A percentile compares a stretch with the other conserved stretches of the same genome.
Conservation (phyloP, 2,888 invertebrate genomes). For the Deroplatys truncata region DNA sequence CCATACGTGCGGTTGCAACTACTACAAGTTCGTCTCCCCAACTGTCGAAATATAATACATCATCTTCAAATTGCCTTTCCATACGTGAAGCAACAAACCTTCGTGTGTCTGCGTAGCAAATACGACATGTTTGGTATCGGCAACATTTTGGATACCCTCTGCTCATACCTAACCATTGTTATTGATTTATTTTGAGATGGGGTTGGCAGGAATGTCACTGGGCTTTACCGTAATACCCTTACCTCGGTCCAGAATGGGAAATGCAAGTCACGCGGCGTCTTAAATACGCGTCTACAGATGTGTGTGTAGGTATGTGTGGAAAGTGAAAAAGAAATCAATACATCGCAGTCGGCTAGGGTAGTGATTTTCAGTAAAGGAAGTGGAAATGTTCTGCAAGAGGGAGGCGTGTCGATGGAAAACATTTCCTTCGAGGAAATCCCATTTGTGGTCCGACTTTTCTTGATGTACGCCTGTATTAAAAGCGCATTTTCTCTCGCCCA, state of each 20-base stretch:
- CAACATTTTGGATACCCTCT: not conserved
- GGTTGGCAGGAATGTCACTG: not conserved
- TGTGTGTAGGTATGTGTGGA: not conserved
- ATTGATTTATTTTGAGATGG: not conserved
- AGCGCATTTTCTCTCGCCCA: not conserved
- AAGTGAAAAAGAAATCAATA: not conserved
- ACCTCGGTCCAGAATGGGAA: not conserved
- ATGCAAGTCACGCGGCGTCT: not conserved
- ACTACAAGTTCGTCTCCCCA: too few relatives aligned
- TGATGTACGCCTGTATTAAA: not conserved
- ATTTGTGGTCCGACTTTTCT: not conserved
- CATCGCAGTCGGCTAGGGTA: not conserved
- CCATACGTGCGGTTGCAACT: too few relatives aligned
- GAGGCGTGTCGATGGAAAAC: not conserved
- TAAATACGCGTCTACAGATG: not conserved
- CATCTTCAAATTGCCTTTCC: too few relatives aligned
- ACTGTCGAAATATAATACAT: too few relatives aligned
- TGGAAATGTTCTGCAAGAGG: not conserved
- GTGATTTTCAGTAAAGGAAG: not conserved
- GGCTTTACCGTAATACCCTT: not conserved
- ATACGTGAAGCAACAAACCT: too few relatives aligned
- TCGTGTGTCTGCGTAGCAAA: too few relatives aligned
- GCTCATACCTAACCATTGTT: not conserved
- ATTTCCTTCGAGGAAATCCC: not conserved
- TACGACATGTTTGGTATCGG: too few relatives aligned